Conservation (phyloP, 2,113 vertebrate species). For the Labeo catla region DNA sequence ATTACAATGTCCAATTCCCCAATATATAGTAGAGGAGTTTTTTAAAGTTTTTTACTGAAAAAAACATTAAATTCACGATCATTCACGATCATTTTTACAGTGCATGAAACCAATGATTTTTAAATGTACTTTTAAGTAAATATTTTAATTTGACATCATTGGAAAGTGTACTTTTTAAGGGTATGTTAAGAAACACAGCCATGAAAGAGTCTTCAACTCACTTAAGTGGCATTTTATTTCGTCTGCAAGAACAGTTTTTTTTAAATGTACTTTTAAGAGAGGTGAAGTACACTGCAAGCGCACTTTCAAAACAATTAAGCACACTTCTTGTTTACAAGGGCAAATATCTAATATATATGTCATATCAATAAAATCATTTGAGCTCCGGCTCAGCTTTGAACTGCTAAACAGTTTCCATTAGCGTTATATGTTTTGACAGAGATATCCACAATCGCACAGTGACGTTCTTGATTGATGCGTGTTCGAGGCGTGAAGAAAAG, state of each 20-base stretch:
- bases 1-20: no score
- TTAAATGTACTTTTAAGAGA: not conserved
- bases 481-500: constrained; percentile 49
- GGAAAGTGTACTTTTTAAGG: not conserved
- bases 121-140: no score
- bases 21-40: no score
- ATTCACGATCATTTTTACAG: no score
- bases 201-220: not conserved
- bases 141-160: not conserved
- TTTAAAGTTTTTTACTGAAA: no score
- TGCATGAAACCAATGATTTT: no score
- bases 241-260: no score
- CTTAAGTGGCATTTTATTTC: not conserved
- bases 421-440: constrained; percentile 28
- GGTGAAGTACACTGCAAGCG: not conserved
- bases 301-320: not conserved
- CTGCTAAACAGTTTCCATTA: not conserved
- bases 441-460: constrained; percentile 1
- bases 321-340: not conserved
- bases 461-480: constrained; percentile 29
- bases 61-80: no score
- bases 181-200: no score
- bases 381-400: not conserved
- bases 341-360: not conserved
- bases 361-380: not conserved